phyloP scores from a whole-genome alignment of 30 jellyfish, hydroid and myxozoan species.

The Phacellophora camtschatica region DNA sequence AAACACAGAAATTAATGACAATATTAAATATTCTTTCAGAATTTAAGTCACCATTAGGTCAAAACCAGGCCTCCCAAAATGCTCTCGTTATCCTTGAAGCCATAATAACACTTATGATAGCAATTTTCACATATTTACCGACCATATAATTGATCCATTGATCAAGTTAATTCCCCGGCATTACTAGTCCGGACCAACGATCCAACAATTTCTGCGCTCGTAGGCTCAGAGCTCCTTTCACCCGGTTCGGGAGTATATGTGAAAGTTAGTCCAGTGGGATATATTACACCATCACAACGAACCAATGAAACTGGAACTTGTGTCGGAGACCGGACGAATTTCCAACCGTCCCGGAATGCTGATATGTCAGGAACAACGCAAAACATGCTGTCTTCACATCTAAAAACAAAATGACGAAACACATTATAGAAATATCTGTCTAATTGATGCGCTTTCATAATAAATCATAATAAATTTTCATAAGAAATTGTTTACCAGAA shows the following conservation, averaged over 20 bases:
- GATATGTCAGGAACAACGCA: conserved; percentile 94
- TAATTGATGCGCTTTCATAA: too few species aligned
- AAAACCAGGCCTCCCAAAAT: background rate
- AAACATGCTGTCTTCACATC: conserved; percentile 84
- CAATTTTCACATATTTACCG: conserved; percentile 2
- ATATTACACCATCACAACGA: conserved; percentile 95
- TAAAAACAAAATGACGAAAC: background rate
- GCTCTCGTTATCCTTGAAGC: background rate
- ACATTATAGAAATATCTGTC: too few species aligned
- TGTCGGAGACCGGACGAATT: conserved; percentile 80
- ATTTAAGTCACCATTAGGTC: background rate
- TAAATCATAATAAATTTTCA: too few species aligned
- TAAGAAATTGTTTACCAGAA: too few species aligned
- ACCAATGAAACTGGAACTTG: conserved; percentile 94
- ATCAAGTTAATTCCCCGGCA: conserved; percentile 26
- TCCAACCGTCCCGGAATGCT: conserved; percentile 89
- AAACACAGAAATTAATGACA: too few species aligned
- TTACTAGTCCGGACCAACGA: conserved; percentile 59
- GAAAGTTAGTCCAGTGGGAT: conserved; percentile 95
- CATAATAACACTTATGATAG: background rate
- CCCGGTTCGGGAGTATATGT: conserved; percentile 97
- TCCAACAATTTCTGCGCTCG: conserved; percentile 48
- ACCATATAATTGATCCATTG: background rate
- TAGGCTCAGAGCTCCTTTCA: conserved; percentile 72
- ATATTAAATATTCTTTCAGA: too few species aligned